Evolutionary conservation across 2,888 invertebrate species (phyloP), one percentile per base, ranked within the genome.

Genomic region (Idaea dimidiata): DNA sequence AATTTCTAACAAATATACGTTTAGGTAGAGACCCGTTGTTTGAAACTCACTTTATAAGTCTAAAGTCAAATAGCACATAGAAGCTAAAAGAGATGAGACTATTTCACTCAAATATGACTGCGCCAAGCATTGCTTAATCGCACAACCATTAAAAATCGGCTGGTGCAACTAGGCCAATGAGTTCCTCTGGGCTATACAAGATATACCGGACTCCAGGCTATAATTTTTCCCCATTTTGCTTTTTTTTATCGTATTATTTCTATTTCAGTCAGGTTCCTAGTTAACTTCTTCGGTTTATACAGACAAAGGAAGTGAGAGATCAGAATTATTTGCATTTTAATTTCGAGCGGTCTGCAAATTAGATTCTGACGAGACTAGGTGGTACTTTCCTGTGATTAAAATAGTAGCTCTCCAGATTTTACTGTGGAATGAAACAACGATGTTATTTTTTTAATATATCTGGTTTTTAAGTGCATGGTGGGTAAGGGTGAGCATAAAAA

Each of bases 241-340:
- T 43, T 14, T 24, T 24, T 24, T 3, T 5, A 24, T 24, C 24
- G 24, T 24, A 24, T 24, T 24, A 3, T 3, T 24, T 3, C 24
- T n/a, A 32, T 32, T 8, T 43, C 43, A 43, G 43, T 43, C 10
- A 14, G 43, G 43, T 43, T 14, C 10, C 43, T 14, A 43, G 14
- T 43, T 14, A 43, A 43, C 14, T 43, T 43, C 43, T 43, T 8
- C 43, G 43, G 43, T 8, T 43, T 14, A 43, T 10, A 4, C 43
- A 43, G 43, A 43, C 43, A 43, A 43, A 43, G 43, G 43, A 43
- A 43, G 43, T 43, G 43, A 43, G 43, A 43, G 43, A 43, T 43
- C 33, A 33, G 33, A 58, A 57, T n/a, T 43, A 17, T 61, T 73
- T 74, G 62, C 59, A 67, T 53, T 57, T 64, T 53, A 57, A 60